A percentile compares a stretch with the other conserved stretches of the same genome.
Evolutionary conservation across 2,797 vertebrate species (phyloP).

Genomic region (Acipenser oxyrinchus): DNA sequence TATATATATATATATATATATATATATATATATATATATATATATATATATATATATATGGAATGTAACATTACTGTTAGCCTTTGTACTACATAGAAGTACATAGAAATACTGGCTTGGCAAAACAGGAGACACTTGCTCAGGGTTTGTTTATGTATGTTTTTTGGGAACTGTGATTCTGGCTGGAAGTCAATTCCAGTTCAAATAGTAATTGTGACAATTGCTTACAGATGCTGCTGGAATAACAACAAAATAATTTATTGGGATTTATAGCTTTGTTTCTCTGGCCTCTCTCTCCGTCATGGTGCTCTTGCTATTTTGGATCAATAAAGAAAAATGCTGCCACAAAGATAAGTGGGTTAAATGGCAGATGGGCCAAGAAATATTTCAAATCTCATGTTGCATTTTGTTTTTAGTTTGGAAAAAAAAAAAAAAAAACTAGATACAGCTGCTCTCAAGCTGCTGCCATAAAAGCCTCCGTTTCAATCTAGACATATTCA

Average conservation of each 20-base stretch:
- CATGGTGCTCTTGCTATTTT: conserved; percentile 43
- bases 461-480: conserved; percentile 46
- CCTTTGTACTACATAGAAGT: not conserved
- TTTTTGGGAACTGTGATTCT: conserved; percentile 65
- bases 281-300: conserved; percentile 49
- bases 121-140: conserved; percentile 61
- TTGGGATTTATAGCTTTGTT: conserved; percentile 52
- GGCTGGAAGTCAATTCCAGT: conserved; percentile 68
- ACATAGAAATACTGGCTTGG: conserved; percentile 60
- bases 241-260: conserved; percentile 61
- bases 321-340: conserved; percentile 52
- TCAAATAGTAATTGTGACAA: conserved; percentile 74
- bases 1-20: too few species aligned
- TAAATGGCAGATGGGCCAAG: conserved; percentile 58
- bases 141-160: conserved; percentile 72
- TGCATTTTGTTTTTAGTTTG: conserved; percentile 57
- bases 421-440: conserved; percentile 22
- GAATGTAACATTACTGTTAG: too few species aligned
- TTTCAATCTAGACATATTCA: conserved; percentile 14
- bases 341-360: conserved; percentile 51
- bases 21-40: too few species aligned
- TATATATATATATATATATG: too few species aligned
- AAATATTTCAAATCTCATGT: conserved; percentile 56
- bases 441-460: conserved; percentile 67
- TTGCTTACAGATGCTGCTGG: conserved; percentile 74